Evolutionary conservation across 2,888 invertebrate genomes (phyloP).

Genomic region (Polydrusus tereticollis): DNA sequence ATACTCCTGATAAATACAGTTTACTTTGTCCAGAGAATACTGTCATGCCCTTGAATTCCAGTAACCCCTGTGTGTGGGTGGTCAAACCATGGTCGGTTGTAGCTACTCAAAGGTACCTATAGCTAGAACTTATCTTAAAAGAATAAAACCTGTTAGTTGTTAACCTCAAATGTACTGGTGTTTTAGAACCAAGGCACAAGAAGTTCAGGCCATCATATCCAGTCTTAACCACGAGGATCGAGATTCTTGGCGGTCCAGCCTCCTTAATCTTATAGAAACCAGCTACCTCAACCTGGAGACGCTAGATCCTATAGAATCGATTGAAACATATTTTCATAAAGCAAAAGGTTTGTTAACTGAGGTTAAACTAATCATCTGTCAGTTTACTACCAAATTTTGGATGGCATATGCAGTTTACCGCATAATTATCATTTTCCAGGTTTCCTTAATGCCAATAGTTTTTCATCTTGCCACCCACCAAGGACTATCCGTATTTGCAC

Average conservation of each 20-base stretch:
- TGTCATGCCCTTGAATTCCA: constrained; percentile 70
- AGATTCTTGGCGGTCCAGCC: constrained; percentile 71
- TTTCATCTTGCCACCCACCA: constrained; percentile 77
- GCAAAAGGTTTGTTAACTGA: constrained; percentile 66
- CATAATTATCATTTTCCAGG: constrained; percentile 36
- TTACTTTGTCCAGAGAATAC: constrained; percentile 84
- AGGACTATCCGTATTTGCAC: constrained; percentile 76
- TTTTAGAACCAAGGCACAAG: constrained; percentile 67
- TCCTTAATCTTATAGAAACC: constrained; percentile 74
- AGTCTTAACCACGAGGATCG: constrained; percentile 64
- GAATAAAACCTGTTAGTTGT: neutral
- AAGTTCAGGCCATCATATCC: constrained; percentile 69
- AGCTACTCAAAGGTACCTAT: constrained; percentile 73
- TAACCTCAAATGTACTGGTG: neutral
- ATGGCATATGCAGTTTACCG: neutral
- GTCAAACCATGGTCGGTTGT: constrained; percentile 84
- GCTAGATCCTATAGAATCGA: constrained; percentile 73
- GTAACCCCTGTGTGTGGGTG: constrained; percentile 82
- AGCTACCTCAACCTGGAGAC: constrained; percentile 70
- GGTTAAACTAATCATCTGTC: too few relatives aligned
- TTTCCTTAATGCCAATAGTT: constrained; percentile 78
- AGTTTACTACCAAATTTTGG: too few relatives aligned
- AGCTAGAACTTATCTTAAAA: neutral
- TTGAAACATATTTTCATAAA: constrained; percentile 76
- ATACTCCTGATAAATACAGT: constrained; percentile 71